A percentile compares a stretch with the other conserved stretches of the same genome.
phyloP scores from a whole-genome alignment of 2,113 vertebrate genomes.

The Syngnathus scovelli region DNA sequence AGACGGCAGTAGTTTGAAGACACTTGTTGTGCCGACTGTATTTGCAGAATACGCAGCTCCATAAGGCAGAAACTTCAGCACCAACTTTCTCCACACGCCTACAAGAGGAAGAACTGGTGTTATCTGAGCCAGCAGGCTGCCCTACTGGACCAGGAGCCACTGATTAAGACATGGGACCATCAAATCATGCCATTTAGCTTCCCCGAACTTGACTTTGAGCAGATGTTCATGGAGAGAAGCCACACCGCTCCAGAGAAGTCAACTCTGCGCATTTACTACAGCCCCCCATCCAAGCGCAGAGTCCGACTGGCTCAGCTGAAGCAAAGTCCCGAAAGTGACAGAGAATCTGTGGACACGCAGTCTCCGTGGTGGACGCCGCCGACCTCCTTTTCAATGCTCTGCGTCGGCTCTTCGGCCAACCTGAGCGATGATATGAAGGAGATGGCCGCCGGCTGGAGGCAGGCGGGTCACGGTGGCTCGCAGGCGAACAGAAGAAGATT shows the following conservation, averaged over 20 bases:
- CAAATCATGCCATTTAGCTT: conserved; percentile 69
- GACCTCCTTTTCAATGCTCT: conserved; percentile 60
- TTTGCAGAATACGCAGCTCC: conserved; percentile 26
- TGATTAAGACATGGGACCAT: conserved; percentile 79
- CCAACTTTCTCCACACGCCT: conserved; percentile 72
- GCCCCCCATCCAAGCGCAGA: conserved; percentile 83
- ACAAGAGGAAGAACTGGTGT: conserved; percentile 69
- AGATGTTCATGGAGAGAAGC: conserved; percentile 79
- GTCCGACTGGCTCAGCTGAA: conserved; percentile 65
- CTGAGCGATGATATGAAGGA: conserved; percentile 98
- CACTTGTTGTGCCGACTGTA: conserved; percentile 8
- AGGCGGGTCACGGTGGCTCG: conserved; percentile 66
- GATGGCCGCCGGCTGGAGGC: conserved; percentile 80
- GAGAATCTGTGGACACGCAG: conserved; percentile 21
- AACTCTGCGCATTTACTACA: conserved; percentile 87
- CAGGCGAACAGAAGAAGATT: conserved; percentile 73
- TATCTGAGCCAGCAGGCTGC: conserved; percentile 74
- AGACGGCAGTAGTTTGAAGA: background rate
- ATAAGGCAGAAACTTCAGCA: conserved; percentile 69
- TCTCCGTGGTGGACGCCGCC: conserved; percentile 62
- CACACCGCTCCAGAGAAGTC: conserved; percentile 90
- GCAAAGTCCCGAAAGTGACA: conserved; percentile 24
- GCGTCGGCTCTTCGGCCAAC: conserved; percentile 83
- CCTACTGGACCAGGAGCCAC: conserved; percentile 61
- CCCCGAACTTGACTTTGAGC: conserved; percentile 67